Evolutionary conservation across 1,140 invertebrate species (phyloP).

Genomic region (Steinernema feltiae): DNA sequence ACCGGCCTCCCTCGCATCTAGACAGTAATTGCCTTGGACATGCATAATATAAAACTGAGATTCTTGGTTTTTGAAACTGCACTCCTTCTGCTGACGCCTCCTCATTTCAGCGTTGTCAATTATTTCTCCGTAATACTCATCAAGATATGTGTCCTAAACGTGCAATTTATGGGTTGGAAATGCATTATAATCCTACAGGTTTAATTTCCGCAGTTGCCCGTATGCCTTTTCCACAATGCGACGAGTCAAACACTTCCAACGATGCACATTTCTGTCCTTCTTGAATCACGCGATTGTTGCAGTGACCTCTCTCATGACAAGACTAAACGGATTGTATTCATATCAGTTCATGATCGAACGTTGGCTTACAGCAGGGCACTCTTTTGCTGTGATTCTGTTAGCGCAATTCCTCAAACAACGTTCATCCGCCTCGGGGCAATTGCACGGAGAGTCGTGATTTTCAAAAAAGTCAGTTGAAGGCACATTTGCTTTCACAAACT

Average conservation of each 20-base stretch:
- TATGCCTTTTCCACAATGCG: background rate
- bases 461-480: background rate
- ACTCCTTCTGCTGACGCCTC: background rate
- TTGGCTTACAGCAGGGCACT: background rate
- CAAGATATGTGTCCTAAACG: constrained; percentile 15
- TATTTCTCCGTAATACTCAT: constrained; percentile 23
- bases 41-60: background rate
- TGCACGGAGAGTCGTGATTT: background rate
- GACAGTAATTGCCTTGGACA: background rate
- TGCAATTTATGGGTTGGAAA: background rate
- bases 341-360: too few relatives aligned
- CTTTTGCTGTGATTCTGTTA: background rate
- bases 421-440: background rate
- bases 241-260: background rate
- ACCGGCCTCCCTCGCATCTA: constrained; percentile 10
- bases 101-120: background rate
- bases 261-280: background rate
- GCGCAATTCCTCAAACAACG: too few relatives aligned
- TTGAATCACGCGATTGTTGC: background rate
- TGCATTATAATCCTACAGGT: background rate
- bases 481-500: background rate
- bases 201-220: background rate
- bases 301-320: too few relatives aligned
- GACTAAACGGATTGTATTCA: too few relatives aligned
- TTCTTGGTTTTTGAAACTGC: background rate